Evolutionary conservation across 92 coral and sea anemone genomes (phyloP).

Genomic region (Hydrozoanthus gracilis): DNA sequence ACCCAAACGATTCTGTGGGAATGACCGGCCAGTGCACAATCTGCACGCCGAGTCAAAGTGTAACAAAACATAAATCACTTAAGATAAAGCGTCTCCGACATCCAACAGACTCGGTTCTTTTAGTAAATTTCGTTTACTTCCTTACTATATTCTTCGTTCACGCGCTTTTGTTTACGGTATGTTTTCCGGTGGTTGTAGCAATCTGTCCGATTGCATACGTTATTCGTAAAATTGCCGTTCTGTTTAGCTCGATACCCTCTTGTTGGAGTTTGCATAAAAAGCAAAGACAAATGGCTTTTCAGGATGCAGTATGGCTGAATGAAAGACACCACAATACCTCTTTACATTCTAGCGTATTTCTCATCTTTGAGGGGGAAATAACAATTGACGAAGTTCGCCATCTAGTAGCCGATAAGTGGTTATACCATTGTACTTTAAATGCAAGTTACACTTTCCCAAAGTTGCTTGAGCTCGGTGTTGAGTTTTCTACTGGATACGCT

Average conservation of each 20-base stretch:
- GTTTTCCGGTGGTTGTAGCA: constrained; percentile 50
- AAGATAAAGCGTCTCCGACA: constrained; percentile 79
- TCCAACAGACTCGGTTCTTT: constrained; percentile 74
- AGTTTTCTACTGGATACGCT: constrained; percentile 70
- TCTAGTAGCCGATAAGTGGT: constrained; percentile 61
- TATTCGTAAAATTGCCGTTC: constrained; percentile 52
- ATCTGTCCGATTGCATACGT: constrained; percentile 69
- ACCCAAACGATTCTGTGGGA: neutral
- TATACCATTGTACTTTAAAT: constrained; percentile 53
- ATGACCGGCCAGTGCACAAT: constrained; percentile 15
- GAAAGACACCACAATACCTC: constrained; percentile 52
- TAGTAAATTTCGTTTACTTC: constrained; percentile 55
- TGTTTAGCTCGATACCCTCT: constrained; percentile 62
- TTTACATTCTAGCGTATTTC: constrained; percentile 69
- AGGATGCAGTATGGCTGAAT: constrained; percentile 74
- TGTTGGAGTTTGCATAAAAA: constrained; percentile 54
- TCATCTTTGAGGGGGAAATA: constrained; percentile 74
- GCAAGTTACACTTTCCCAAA: constrained; percentile 61
- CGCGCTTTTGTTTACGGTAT: constrained; percentile 58
- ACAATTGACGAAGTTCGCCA: constrained; percentile 66
- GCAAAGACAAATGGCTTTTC: constrained; percentile 63
- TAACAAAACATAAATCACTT: constrained; percentile 14
- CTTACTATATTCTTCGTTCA: constrained; percentile 55
- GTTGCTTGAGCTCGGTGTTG: constrained; percentile 62
- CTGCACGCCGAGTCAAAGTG: neutral